A percentile compares a stretch with the other conserved stretches of the same genome.
These are phyloP conservation scores for Agonopterix heracliana DNA, from an alignment of 2,888 invertebrate species.

Conservation along the genomic window DNA sequence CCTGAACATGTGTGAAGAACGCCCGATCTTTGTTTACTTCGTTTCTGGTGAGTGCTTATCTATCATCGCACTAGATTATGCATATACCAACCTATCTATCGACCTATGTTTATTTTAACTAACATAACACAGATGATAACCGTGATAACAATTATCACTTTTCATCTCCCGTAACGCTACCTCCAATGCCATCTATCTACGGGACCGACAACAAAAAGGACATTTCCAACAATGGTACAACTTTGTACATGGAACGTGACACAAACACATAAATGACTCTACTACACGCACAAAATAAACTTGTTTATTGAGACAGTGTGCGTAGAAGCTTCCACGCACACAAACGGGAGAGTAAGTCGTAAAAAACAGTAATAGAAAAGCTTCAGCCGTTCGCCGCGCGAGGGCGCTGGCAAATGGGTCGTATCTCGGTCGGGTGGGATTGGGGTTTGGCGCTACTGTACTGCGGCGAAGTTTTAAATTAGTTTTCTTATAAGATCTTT, in stretches of 20 bases:
- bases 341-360: slow-evolving; percentile 35
- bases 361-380: slow-evolving; percentile 63
- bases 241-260: slow-evolving; percentile 55
- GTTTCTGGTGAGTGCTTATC: slow-evolving; percentile 46
- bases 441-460: slow-evolving; percentile 56
- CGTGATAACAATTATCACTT: too few species aligned
- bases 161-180: slow-evolving; percentile 26
- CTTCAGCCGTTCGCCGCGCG: slow-evolving; percentile 69
- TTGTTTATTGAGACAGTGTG: slow-evolving; percentile 48
- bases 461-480: slow-evolving; percentile 41
- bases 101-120: too few species aligned
- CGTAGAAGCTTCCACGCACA: slow-evolving; percentile 55
- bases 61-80: slow-evolving; percentile 2
- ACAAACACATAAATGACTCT: slow-evolving; percentile 51
- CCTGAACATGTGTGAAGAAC: slow-evolving; percentile 45
- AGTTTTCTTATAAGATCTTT: slow-evolving; percentile 46
- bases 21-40: slow-evolving; percentile 25
- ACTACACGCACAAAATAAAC: slow-evolving; percentile 58
- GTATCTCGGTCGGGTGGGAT: slow-evolving; percentile 29
- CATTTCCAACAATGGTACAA: slow-evolving; percentile 28
- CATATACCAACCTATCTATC: too few species aligned
- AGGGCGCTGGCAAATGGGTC: slow-evolving; percentile 63
- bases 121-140: too few species aligned
- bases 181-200: slow-evolving; percentile 64
- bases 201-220: slow-evolving; percentile 53